Evolutionary conservation across 2,797 vertebrate genomes (phyloP).

Genomic region (Oreonectes daqikongensis): DNA sequence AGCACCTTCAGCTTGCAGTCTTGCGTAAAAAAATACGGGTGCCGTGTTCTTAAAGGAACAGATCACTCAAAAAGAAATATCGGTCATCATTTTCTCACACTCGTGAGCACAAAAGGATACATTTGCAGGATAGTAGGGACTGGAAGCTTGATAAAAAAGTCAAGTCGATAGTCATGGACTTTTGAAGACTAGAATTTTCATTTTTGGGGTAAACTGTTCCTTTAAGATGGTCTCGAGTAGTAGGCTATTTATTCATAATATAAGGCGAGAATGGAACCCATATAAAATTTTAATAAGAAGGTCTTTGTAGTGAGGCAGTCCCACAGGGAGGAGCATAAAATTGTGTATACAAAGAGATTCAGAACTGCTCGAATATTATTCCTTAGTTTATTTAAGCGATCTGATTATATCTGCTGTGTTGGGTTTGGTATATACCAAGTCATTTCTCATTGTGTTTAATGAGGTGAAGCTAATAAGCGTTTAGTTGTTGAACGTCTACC

Average conservation of each 20-base stretch:
- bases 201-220: neutral
- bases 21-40: neutral
- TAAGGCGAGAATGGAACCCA: neutral
- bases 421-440: slow-evolving; percentile 12
- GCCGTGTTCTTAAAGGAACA: neutral
- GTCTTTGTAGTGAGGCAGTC: slow-evolving; percentile 21
- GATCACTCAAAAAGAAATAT: neutral
- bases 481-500: slow-evolving; percentile 9
- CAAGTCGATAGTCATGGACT: too few relatives aligned
- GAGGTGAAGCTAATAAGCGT: slow-evolving; percentile 23
- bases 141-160: too few relatives aligned
- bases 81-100: neutral
- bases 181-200: neutral
- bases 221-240: neutral
- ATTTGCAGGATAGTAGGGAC: neutral
- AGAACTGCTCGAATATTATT: slow-evolving; percentile 5
- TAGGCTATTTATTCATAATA: slow-evolving; percentile 21
- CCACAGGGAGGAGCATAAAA: slow-evolving; percentile 15
- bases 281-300: slow-evolving; percentile 44
- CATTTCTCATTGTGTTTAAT: slow-evolving; percentile 25
- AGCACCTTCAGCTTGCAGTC: neutral
- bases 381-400: slow-evolving; percentile 22
- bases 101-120: neutral
- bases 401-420: slow-evolving; percentile 25
- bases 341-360: slow-evolving; percentile 19